Conservation (phyloP, 2,797 vertebrate genomes). For the Sparidentex hasta region DNA sequence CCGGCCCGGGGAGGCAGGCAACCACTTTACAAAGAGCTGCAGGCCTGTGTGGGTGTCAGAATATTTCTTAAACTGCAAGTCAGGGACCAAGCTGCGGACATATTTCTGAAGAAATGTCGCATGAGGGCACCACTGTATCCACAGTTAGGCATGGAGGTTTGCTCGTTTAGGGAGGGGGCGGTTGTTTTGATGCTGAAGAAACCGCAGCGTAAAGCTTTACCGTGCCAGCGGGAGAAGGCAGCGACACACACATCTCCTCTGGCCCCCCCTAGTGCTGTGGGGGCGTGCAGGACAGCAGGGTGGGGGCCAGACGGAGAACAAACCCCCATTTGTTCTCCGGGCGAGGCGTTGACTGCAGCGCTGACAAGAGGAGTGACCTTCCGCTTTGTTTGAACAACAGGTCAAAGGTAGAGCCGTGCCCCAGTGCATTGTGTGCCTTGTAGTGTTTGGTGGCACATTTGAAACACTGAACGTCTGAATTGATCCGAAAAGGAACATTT, state of each 20-base stretch:
- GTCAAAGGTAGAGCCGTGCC: slow-evolving; percentile 80
- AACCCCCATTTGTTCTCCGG: slow-evolving; percentile 79
- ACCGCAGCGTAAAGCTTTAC: slow-evolving; percentile 24
- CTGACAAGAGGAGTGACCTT: slow-evolving; percentile 80
- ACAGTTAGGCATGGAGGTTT: not conserved
- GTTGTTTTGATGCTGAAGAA: slow-evolving; percentile 28
- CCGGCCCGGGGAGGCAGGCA: slow-evolving; percentile 75
- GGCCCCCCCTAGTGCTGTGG: slow-evolving; percentile 63
- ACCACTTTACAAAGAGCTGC: slow-evolving; percentile 72
- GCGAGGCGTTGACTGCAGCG: slow-evolving; percentile 69
- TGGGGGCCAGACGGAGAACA: slow-evolving; percentile 75
- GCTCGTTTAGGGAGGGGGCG: not conserved
- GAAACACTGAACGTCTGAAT: slow-evolving; percentile 43
- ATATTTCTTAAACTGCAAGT: slow-evolving; percentile 48
- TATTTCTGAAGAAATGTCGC: slow-evolving; percentile 20
- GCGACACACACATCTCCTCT: slow-evolving; percentile 52
- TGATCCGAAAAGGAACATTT: slow-evolving; percentile 21
- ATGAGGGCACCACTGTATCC: slow-evolving; percentile 7
- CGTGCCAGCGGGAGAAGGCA: slow-evolving; percentile 46
- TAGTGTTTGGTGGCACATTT: slow-evolving; percentile 81
- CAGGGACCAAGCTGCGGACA: not conserved
- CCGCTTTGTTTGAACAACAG: slow-evolving; percentile 81
- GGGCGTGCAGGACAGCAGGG: slow-evolving; percentile 65
- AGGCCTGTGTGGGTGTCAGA: slow-evolving; percentile 65
- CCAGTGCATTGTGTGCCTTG: slow-evolving; percentile 79